A percentile compares a stretch with the other conserved stretches of the same genome.
Conservation (phyloP, 1,140 invertebrate species). For the Megalonaias nervosa region DNA sequence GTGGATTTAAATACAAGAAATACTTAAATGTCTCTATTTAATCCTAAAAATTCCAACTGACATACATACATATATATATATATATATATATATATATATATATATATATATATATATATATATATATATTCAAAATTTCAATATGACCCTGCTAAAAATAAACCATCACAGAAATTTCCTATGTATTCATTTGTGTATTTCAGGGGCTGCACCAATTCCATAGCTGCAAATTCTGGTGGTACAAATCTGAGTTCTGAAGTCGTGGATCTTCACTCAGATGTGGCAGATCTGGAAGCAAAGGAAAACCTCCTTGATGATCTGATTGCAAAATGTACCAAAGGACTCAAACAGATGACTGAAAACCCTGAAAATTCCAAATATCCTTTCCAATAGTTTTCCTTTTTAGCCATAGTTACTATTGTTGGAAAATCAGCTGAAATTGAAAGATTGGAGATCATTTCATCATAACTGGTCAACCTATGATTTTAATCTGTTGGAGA, state of each 20-base stretch:
- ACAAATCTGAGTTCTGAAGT: slow-evolving; percentile 45
- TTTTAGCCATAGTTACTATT: not conserved
- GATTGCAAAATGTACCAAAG: slow-evolving; percentile 79
- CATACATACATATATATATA: no score
- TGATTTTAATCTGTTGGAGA: not conserved
- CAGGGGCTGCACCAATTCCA: slow-evolving; percentile 62
- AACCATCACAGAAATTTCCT: not conserved
- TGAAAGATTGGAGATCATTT: no score
- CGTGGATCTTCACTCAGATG: slow-evolving; percentile 71
- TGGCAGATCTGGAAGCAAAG: slow-evolving; percentile 83
- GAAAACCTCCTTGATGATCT: slow-evolving; percentile 84
- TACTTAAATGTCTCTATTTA: no score
- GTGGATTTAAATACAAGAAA: no score
- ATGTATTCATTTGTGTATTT: slow-evolving; percentile 22
- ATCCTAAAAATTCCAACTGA: no score
- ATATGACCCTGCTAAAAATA: not conserved
- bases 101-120: no score
- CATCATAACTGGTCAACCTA: not conserved
- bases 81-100: no score
- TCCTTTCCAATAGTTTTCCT: slow-evolving; percentile 57
- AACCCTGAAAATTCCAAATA: slow-evolving; percentile 81
- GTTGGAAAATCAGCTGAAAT: not conserved
- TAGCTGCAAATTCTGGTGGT: slow-evolving; percentile 54
- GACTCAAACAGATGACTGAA: slow-evolving; percentile 87
- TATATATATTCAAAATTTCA: not conserved